phyloP scores from a whole-genome alignment of 1,140 invertebrate species.

The Dermatophagoides farinae region DNA sequence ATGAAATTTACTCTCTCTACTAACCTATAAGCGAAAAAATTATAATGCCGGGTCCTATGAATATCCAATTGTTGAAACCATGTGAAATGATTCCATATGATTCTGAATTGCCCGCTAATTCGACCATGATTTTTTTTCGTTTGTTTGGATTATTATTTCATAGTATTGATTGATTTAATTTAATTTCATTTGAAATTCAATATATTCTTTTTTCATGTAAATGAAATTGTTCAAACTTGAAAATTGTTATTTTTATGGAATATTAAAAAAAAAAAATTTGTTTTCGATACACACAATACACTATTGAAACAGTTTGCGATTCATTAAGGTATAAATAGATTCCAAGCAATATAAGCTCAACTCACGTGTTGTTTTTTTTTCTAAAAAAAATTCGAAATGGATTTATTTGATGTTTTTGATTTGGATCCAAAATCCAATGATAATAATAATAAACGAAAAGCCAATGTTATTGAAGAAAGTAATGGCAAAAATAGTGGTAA shows the following conservation, averaged over 20 bases:
- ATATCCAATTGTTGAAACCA: slow-evolving; percentile 6
- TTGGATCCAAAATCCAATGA: slow-evolving; percentile 6
- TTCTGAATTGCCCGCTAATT: slow-evolving; percentile 1
- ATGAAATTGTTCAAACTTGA: no score
- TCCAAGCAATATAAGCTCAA: no score
- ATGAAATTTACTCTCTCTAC: no score
- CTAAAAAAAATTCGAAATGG: not conserved
- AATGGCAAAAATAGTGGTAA: no score
- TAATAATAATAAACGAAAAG: not conserved
- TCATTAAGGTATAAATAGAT: no score
- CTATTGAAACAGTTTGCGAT: no score
- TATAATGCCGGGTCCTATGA: not conserved
- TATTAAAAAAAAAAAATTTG: no score
- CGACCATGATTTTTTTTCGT: not conserved
- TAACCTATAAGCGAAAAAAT: slow-evolving; percentile 1
- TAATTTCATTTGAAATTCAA: not conserved
- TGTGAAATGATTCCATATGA: slow-evolving; percentile 1
- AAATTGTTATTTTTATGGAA: no score
- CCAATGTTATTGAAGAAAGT: slow-evolving; percentile 3
- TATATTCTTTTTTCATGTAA: no score
- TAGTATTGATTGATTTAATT: not conserved
- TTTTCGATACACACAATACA: no score
- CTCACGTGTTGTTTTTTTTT: no score
- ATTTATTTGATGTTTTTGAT: slow-evolving; percentile 14
- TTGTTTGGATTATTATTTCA: not conserved